Base-by-base conservation (phyloP, 2,888 invertebrate species). In the Pseudococcus viburni region DNA sequence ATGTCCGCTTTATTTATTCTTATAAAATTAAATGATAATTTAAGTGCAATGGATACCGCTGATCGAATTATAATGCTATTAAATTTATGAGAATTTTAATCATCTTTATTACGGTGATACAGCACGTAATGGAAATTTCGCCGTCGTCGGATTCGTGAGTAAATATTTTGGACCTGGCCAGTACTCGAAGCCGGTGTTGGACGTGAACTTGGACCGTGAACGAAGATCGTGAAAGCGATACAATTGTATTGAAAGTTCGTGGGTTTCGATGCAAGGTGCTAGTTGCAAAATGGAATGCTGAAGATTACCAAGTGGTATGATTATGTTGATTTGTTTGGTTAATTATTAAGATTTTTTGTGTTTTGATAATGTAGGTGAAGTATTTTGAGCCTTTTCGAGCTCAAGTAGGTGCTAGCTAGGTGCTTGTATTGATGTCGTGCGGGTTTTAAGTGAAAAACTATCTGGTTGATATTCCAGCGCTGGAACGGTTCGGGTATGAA, bases 1-100 rank as follows among this genome's bases (percentile, higher is more conserved):
- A 86, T 86, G 64, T 64, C 64, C 68, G 68, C 86, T 64, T 33
- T 86, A 86, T 77, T 77, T 86, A 86, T 86, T 68, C 86, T 86
- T 86, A 86, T 86, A 68, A 86, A 86, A 86, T 86, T 39, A 85
- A 85, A 85, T 39, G 33, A 85, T 55, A 59, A 17, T 59, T 85
- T 33, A 85, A 85, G 26, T 85, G 85, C 59, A 85, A 85, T 59
- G 59, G 85, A 85, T 51, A 85, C 85, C 39, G 33, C 55, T 85
- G 77, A 77, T 77, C 77, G 26, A 77, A 77, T 77, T n/a, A 77
- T 77, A 77, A 85, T 84, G 84, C 85, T 85, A 59, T 55, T 55
- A 85, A 59, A 55, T 85, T 55, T 59, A 85, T 55, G 85, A 64
- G 85, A 85, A 85, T 85, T 85, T 85, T 85, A 77, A 77, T 77